Conservation (phyloP, 2,888 invertebrate species). For the Hirudinaria manillensis region DNA sequence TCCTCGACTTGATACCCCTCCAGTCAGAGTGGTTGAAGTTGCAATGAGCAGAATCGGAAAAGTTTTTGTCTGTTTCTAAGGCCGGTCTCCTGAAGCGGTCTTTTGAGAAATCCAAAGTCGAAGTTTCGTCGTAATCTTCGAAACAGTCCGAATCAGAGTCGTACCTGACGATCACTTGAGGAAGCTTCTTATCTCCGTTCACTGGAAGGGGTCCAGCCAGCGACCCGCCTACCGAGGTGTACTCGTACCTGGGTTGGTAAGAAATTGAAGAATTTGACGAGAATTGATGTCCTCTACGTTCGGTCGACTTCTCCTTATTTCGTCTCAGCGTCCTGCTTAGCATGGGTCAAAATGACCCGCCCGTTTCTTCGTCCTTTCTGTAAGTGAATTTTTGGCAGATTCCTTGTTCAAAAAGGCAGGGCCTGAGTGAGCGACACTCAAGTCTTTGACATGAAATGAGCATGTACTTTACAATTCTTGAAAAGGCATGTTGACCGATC, state of each 20-base stretch:
- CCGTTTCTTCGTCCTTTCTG: background rate
- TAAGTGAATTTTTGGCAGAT: background rate
- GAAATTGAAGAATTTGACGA: background rate
- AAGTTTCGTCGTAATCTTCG: background rate
- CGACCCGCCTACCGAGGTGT: slow-evolving; percentile 14
- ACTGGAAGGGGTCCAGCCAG: background rate
- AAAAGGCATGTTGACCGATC: background rate
- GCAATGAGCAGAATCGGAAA: too few relatives aligned
- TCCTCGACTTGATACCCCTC: too few relatives aligned
- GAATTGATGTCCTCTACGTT: background rate
- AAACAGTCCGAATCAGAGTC: background rate
- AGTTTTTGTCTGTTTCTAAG: too few relatives aligned
- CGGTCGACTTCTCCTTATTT: background rate
- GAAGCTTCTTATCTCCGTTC: background rate
- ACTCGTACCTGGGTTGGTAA: slow-evolving; percentile 4
- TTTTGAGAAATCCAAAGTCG: background rate
- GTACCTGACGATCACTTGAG: background rate
- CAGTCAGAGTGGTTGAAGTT: too few relatives aligned
- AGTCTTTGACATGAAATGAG: background rate
- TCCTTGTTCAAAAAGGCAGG: background rate
- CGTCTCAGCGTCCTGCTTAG: slow-evolving; percentile 15
- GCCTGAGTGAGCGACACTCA: background rate
- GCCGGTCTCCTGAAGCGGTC: background rate
- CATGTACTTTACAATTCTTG: background rate
- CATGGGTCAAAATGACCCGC: slow-evolving; percentile 24